Base-by-base conservation (phyloP, 2,888 invertebrate genomes). In the Agriopis aurantiaria region DNA sequence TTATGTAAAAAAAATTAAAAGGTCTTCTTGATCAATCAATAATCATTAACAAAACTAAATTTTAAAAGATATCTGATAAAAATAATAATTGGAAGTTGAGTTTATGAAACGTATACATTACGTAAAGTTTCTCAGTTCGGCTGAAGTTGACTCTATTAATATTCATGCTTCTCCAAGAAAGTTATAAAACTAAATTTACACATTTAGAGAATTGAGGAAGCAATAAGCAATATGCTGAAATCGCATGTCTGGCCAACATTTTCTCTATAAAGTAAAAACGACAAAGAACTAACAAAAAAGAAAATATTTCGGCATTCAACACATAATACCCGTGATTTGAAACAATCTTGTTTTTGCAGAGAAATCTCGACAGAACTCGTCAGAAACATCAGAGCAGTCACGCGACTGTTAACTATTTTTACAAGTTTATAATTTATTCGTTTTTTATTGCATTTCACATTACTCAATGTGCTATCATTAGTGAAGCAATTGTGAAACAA, bases 291-390 rank as follows among this genome's bases (percentile, higher is more conserved):
- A 81, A 85, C 81, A 83, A 84, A 85, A 82, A 81, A 67, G 78
- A 83, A 81, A 80, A 86, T 79, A 77, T 83, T 87, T 87, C 80
- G 82, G 78, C 83, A 81, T 84, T 86, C 81, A 81, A 82, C 84
- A 82, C 84, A 86, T 88, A 89, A 88, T 85, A 82, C 83, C 85
- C 79, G 86, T 88, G 83, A 90, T 92, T 91, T 89, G 85, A 88
- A 89, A 87, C 85, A 87, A 89, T 89, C 85, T 87, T 82, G 84
- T 89, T 91, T 87, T 89, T 88, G 82, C 80, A 77, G 87, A 88
- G 88, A 92, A 90, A 91, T 91, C 90, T 89, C 75, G 75, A 75
- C 79, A 82, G 85, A 86, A 87, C 90, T 89, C 76, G 75, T 77
- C 80, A 83, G 85, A 86, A 88, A 86, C 83, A 83, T 84, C 82